Evolutionary conservation across 2,888 invertebrate species (phyloP), one percentile per base, ranked within the genome.

Genomic region (Mesopsocus fuscifrons): DNA sequence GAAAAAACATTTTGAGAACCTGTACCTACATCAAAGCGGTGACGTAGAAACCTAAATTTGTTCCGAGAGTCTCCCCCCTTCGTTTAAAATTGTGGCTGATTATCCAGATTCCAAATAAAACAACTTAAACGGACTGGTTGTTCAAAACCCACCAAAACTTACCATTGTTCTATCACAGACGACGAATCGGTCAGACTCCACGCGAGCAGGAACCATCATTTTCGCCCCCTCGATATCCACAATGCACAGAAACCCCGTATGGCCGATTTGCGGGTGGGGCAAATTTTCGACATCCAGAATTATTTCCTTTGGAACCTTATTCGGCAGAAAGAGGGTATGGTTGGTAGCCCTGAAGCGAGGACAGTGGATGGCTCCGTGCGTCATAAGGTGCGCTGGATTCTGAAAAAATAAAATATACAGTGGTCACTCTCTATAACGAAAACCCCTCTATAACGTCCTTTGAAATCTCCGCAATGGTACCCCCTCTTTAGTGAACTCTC

Each of bases 81-180:
- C n/a, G n/a, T n/a, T n/a, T n/a, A n/a, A n/a, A n/a, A n/a, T n/a
- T n/a, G n/a, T n/a, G n/a, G n/a, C n/a, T n/a, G n/a, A n/a, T n/a
- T n/a, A n/a, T n/a, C n/a, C n/a, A n/a, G n/a, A n/a, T n/a, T n/a
- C n/a, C n/a, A n/a, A n/a, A n/a, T n/a, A n/a, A n/a, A n/a, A n/a
- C n/a, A n/a, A n/a, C n/a, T n/a, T n/a, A n/a, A n/a, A n/a, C n/a
- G n/a, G n/a, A n/a, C n/a, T n/a, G n/a, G n/a, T n/a, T n/a, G n/a
- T n/a, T n/a, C n/a, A n/a, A n/a, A n/a, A n/a, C n/a, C n/a, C n/a
- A n/a, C n/a, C n/a, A n/a, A n/a, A 21, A 60, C 64, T 66, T 63
- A 74, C 74, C 49, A 81, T 82, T n/a, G 87, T 87, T 65, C 81
- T 84, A 56, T 89, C 88, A 63, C 89, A 89, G 42, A 88, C 82